Base-by-base conservation (phyloP, 2,113 vertebrate species). In the Periophthalmodon schlosseri region DNA sequence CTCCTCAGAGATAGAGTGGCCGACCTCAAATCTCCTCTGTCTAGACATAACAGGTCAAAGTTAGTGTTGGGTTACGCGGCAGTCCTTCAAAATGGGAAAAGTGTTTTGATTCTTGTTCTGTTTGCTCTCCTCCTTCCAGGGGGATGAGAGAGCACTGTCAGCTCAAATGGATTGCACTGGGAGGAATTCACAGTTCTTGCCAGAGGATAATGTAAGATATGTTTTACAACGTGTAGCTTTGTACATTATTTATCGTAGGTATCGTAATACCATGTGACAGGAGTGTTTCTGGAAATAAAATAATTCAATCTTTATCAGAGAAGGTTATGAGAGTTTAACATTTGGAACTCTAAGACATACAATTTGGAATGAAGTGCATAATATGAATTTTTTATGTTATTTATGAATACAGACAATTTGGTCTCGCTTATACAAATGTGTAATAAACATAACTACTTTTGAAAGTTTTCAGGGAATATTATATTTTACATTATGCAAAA, bases 11-110 rank as follows among this genome's bases (percentile, higher is more conserved):
- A 65, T 49, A n/a, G 58, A 75, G 54, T 49, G 16, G 70, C 66
- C 77, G 81, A 90, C 88, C 82, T 82, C 12, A 78, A 73, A 70
- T 74, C 72, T 77, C 76, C 72, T 61, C 63, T 28, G 61, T 83
- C 71, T 80, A 81, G 78, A 86, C 84, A 68, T 23, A 80, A 80
- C 58, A 80, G 83, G 76, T 88, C 83, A 83, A 24, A 56, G 73
- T 50, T 61, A 75, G 63, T 69, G 23, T 46, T 49, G 15, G 76
- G 78, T 82, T 80, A 78, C 64, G 67, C 76, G 56, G 34, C 57
- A 58, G 67, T 61, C 73, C 76, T 72, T 68, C 70, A 68, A 39
- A 72, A 33, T 86, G 70, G 75, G 20, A 58, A 79, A 79, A 76
- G 58, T 73, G 28, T 73, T 81, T 69, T 24, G 12, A 34, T 18